Evolutionary conservation across 2,888 invertebrate genomes (phyloP), one percentile per base, ranked within the genome.

Genomic region (Drosophila pseudotalamancana): DNA sequence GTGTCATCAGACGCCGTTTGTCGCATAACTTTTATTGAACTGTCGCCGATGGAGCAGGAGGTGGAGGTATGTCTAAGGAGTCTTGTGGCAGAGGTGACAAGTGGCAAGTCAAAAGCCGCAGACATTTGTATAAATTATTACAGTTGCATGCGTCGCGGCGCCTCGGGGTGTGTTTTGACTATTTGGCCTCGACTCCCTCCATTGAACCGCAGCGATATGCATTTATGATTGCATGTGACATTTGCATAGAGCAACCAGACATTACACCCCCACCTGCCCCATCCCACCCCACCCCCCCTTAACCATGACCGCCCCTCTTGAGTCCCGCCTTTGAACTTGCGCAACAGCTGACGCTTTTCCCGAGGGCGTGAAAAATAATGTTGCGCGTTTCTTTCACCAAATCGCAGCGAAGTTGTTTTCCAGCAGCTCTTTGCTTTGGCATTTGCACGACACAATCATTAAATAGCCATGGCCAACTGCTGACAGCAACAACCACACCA

Each of bases 381-480:
- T 21, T 32, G 32, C 27, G 49, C 27, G 37, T 42, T 50, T 75
- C 72, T 72, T 75, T 70, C 64, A 64, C 40, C 71, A 56, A n/a
- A 62, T 29, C 43, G 55, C 35, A 21, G 37, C 37, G 27, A 27
- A 27, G 46, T 51, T 29, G 63, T 21, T 50, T 54, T 49, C 39
- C 25, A 9, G 43, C 40, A 32, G 50, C 34, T 31, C 49, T 54
- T 55, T 50, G 27, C 63, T 72, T 56, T 77, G 82, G 87, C 86
- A 86, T 82, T 79, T 79, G 80, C 81, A 81, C 81, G 81, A 87
- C 87, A 81, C 81, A 81, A 87, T 81, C 81, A 87, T 81, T 81
- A 81, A 81, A 77, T 87, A 74, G 81, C 85, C 81, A 81, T 61
- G 84, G 87, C 87, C 84, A 81, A 81, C 74, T 77, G 87, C 65